phyloP scores from a whole-genome alignment of 2,797 vertebrate species.

The Arctocebus calabarensis region DNA sequence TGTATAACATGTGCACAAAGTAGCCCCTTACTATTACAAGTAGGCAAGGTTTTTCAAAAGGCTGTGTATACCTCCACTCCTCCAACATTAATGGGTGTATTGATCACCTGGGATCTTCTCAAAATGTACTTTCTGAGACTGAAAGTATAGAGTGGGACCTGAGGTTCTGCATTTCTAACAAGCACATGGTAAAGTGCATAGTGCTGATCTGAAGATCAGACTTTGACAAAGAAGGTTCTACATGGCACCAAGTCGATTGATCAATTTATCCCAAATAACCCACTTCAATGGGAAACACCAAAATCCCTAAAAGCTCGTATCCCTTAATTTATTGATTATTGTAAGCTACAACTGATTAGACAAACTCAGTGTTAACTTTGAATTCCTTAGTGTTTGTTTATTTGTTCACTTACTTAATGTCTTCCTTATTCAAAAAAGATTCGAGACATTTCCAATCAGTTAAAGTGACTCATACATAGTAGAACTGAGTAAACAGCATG shows the following conservation, averaged over 20 bases:
- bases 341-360: neutral
- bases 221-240: neutral
- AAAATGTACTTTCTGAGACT: neutral
- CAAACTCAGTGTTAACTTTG: neutral
- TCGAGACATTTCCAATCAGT: neutral
- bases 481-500: neutral
- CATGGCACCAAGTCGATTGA: neutral
- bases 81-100: neutral
- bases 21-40: neutral
- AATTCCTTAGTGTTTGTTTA: neutral
- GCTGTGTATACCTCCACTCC: neutral
- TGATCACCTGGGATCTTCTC: neutral
- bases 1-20: neutral
- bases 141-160: too few species aligned
- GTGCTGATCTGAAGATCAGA: neutral
- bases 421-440: neutral
- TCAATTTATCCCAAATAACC: neutral
- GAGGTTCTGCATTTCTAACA: neutral
- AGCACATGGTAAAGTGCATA: neutral
- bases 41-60: neutral
- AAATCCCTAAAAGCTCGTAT: neutral
- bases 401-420: neutral
- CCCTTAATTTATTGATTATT: neutral
- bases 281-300: neutral
- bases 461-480: neutral